phyloP scores from a whole-genome alignment of 2,797 vertebrate genomes.

The Yasuhikotakia modesta region DNA sequence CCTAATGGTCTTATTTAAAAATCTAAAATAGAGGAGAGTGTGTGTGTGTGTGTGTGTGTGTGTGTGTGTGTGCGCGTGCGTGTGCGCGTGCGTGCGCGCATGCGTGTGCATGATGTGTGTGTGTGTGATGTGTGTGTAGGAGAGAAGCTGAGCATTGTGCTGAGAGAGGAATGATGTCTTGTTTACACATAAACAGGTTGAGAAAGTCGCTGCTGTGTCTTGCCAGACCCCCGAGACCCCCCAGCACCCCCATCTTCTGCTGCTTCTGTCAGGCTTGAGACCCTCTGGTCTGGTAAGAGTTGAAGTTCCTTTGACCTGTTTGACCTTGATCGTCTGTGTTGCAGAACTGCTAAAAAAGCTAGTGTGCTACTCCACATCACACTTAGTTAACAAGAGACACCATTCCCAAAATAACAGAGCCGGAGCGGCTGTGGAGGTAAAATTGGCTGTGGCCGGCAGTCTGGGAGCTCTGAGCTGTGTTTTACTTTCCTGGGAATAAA shows the following conservation, averaged over 20 bases:
- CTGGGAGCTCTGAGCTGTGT: conserved; percentile 47
- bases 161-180: conserved; percentile 92
- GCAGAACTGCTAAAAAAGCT: too few relatives aligned
- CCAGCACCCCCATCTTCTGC: conserved; percentile 61
- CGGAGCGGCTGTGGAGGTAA: conserved; percentile 39
- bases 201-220: conserved; percentile 67
- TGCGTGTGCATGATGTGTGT: too few relatives aligned
- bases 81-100: too few relatives aligned
- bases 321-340: conserved; percentile 56
- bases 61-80: too few relatives aligned
- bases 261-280: conserved; percentile 47
- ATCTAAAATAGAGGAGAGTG: too few relatives aligned
- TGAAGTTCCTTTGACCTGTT: too few relatives aligned
- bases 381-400: conserved; percentile 62
- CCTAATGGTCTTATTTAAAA: too few relatives aligned
- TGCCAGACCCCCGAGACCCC: conserved; percentile 60
- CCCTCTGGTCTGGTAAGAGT: conserved; percentile 26
- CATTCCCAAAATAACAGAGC: conserved; percentile 58
- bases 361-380: conserved; percentile 46
- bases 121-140: conserved; percentile 74
- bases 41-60: too few relatives aligned
- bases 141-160: conserved; percentile 87
- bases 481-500: conserved; percentile 68
- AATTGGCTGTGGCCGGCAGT: conserved; percentile 53
- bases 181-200: conserved; percentile 88